Percentiles rank a stretch among this genome's conserved stretches.
These are phyloP conservation scores for Toxotes lorentzi DNA, from an alignment of 2,797 vertebrate species.

Conservation along the genomic window DNA sequence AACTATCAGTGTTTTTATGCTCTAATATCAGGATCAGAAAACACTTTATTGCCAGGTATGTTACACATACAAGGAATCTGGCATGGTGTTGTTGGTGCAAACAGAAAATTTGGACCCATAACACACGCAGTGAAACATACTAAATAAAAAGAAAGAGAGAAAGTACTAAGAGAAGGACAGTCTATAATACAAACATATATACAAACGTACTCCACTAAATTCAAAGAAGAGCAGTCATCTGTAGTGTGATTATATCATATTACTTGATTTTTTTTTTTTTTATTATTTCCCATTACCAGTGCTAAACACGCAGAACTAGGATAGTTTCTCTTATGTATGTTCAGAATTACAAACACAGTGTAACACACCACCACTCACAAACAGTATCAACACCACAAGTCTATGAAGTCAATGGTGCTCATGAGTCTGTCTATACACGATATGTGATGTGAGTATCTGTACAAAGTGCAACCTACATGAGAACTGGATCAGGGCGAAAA, in stretches of 20 bases:
- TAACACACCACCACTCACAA: neutral
- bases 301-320: neutral
- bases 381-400: neutral
- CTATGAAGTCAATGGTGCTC: neutral
- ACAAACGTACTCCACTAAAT: neutral
- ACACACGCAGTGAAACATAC: too few species aligned
- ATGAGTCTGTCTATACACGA: neutral
- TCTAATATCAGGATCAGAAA: too few species aligned
- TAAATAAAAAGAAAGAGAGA: too few species aligned
- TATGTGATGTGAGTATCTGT: too few species aligned
- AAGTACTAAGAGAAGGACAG: too few species aligned
- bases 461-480: neutral
- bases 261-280: too few species aligned
- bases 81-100: too few species aligned
- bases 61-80: too few species aligned
- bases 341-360: neutral
- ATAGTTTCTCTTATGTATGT: neutral
- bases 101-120: too few species aligned
- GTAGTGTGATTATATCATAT: neutral
- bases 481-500: neutral
- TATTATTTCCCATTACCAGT: too few species aligned
- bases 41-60: too few species aligned
- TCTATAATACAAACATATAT: too few species aligned
- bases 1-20: neutral
- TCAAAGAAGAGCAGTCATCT: neutral